Base-by-base conservation (phyloP, 2,113 vertebrate genomes). In the Eurystomus gularis region DNA sequence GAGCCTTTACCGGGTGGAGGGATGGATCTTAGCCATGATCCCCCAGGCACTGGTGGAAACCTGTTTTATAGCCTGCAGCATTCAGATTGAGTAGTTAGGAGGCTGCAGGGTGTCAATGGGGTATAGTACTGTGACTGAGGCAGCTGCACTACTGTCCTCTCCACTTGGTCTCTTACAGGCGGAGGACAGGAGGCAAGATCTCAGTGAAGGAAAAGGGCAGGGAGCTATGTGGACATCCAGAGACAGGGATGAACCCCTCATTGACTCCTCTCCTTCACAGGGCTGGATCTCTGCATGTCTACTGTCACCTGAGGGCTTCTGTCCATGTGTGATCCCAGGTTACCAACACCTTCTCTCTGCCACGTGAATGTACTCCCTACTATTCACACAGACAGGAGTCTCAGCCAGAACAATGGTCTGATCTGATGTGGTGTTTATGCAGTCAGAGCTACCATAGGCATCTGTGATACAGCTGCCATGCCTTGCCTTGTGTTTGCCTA, bases 11-110 rank as follows among this genome's bases (percentile, higher is more conserved):
- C 7, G 70, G 37, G 29, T 71, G 51, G 71, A 81, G 52, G 29
- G n/a, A 18, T 72, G 35, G 51, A 78, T 89, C n/a, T 33, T 37
- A 57, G 19, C 17, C 37, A 33, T 1, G 5, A 62, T 86, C 26
- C n/a, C 17, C 8, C 40, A 46, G 35, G 62, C 35, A 29, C 11
- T 35, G 51, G 11, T 65, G 71, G 68, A 72, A 94, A 69, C 19
- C 16, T 0, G 0, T 60, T 69, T 68, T 82, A 23, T 37, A 70
- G 55, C 13, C 31, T 49, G 51, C 1, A 2, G 37, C 11, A 44
- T 58, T 73, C 80, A 51, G 46, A 40, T 2, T 5, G 23, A 42
- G 44, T 44, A 84, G 24, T 75, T 60, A 57, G 46, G 31, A 77
- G 35, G 13, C 39, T 80, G 46, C 23, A 52, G 79, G 7, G 10